Base-by-base conservation (phyloP, 53 echinoderm and acorn worm genomes). In the Henricia sp. region DNA sequence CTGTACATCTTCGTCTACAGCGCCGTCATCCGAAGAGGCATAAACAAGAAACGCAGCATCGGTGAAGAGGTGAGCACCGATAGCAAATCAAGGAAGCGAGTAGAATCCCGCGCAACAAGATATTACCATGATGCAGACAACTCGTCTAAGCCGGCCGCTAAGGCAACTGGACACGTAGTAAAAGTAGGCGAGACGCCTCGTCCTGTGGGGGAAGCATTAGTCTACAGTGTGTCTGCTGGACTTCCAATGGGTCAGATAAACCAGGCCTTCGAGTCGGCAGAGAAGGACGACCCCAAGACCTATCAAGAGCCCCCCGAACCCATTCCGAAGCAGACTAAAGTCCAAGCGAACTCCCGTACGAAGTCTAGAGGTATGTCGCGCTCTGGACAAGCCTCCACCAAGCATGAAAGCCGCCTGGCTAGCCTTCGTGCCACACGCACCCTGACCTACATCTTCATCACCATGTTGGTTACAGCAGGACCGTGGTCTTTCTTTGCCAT, bases 351-450 rank as follows among this genome's bases (percentile, higher is more conserved):
- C 17, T 17, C 33, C 12, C 32, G 30, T 8, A 60, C 29, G 16
- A 29, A 34, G 29, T 34, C 43, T 10, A 46, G 28, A 43, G 21
- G 14, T 21, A 23, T 23, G 3, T 1, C 21, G n/a, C 40, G 38
- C 10, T 67, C 67, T 0, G 39, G 67, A 24, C 67, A 21, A 8
- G 48, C 48, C 8, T 8, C 55, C 2, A 44, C 70, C 5, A 70
- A 44, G 35, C 70, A 30, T 29, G 70, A 70, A 17, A n/a, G 43
- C 14, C 70, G 46, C 43, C 21, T 42, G 70, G 70, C 70, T 27
- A 70, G 29, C 35, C 70, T 83, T 23, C 54, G 68, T 50, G 83
- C 83, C 2, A 83, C 83, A 26, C 68, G 69, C 59, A 83, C 83
- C 2, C 55, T 83, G 0, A 83, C 83, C 16, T 68, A 53, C 39